Base-by-base conservation (phyloP, 2,797 vertebrate species). In the Diplodus sargus region DNA sequence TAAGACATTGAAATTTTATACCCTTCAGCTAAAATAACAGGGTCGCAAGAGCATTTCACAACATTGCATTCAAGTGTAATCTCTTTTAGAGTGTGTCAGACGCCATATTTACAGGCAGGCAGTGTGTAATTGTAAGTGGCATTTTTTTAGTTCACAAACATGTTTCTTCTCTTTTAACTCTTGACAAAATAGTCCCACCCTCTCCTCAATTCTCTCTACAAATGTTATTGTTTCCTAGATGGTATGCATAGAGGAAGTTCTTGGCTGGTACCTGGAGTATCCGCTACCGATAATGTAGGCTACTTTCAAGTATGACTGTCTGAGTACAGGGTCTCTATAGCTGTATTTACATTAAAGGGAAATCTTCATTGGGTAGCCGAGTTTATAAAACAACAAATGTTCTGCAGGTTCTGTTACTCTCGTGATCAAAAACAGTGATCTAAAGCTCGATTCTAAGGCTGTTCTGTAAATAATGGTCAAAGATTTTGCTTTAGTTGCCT, bases 11-110 rank as follows among this genome's bases (percentile, higher is more conserved):
- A n/a, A 56, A 49, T 25, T 53, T 34, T 48, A 63, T 34, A 53
- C 13, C 34, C 0, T 45, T 45, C 34, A 67, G n/a, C 53, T 75
- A 61, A 60, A 79, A 13, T 43, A 76, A 56, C 45, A 58, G 13
- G 39, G 42, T 48, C 16, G 70, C n/a, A 63, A 60, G 5, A 54
- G 23, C 1, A 5, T 48, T 66, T 82, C 6, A 74, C 23, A 73
- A 68, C 70, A 9, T 18, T 47, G 25, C 61, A 52, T 43, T 25
- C 60, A 15, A 34, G 13, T n/a, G 16, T 60, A 13, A 42, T 42
- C n/a, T 45, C 56, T 52, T n/a, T n/a, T 60, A 9, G 45, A 30
- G 0, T 0, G 8, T 47, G 8, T 52, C 8, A 71, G 30, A 64
- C 39, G 34, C 7, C 11, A 18, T 57, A 4, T 72, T 56, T 57